A percentile compares a stretch with the other conserved stretches of the same genome.
These are phyloP conservation scores for Scortum barcoo DNA, from an alignment of 2,113 vertebrate species.

Conservation along the genomic window DNA sequence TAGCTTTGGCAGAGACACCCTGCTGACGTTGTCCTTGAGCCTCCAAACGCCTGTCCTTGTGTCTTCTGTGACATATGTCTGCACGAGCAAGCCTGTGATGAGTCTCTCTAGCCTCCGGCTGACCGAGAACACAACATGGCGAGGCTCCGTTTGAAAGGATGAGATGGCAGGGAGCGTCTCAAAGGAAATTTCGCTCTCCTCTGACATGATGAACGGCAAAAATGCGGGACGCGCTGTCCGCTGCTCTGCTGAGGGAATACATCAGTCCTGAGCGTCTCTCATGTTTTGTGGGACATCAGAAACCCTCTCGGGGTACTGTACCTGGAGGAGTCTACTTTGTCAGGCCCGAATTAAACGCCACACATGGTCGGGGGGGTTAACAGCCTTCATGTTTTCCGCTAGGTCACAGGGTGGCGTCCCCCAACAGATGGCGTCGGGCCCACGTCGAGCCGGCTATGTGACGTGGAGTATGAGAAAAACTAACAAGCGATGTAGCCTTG, in stretches of 20 bases:
- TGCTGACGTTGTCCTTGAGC: conserved; percentile 51
- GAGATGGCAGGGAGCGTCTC: conserved; percentile 53
- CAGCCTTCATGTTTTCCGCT: conserved; percentile 52
- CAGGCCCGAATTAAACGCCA: conserved; percentile 60
- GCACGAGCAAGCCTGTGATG: conserved; percentile 54
- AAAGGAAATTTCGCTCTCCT: conserved; percentile 54
- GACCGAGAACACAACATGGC: conserved; percentile 32
- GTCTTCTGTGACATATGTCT: conserved; percentile 55
- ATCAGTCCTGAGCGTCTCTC: conserved; percentile 48
- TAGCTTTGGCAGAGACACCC: conserved; percentile 1
- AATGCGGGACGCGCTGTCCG: conserved; percentile 33
- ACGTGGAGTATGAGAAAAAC: conserved; percentile 49
- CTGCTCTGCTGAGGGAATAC: conserved; percentile 23
- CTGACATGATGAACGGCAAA: conserved; percentile 61
- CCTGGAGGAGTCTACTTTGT: conserved; percentile 60
- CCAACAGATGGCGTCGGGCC: conserved; percentile 68
- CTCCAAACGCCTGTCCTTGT: conserved; percentile 18
- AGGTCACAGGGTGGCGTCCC: conserved; percentile 57
- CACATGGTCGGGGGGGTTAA: conserved; percentile 59
- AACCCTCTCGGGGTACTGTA: conserved; percentile 49
- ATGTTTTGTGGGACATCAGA: conserved; percentile 39
- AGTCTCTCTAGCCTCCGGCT: conserved; percentile 37
- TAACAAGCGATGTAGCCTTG: conserved; percentile 56
- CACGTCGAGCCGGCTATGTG: conserved; percentile 31
- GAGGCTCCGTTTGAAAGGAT: conserved; percentile 39